Base-by-base conservation (phyloP, 2,113 vertebrate species). In the Siniperca knerii region DNA sequence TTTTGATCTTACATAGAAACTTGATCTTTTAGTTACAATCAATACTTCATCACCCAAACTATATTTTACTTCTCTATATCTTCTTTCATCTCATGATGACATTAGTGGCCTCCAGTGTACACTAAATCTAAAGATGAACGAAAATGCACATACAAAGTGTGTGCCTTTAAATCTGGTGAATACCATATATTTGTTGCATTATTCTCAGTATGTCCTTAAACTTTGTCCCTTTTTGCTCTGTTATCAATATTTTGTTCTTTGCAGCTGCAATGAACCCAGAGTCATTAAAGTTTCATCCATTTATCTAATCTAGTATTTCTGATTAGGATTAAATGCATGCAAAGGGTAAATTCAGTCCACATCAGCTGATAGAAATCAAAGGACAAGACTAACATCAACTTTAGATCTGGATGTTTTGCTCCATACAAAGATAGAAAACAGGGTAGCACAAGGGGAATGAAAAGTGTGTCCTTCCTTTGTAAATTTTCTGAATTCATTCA, bases 291-390 rank as follows among this genome's bases (percentile, higher is more conserved):
- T 74, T 83, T 54, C 29, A 79, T 81, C 35, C 15, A 71, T 42
- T 73, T 64, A 81, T 85, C 60, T 79, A 21, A 66, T 82, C 54
- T 33, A 11, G 16, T 29, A 46, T 82, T 73, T 58, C n/a, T 68
- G 57, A 76, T 82, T 73, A 23, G 60, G 65, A 65, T 71, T 29
- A 72, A 76, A 87, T 9, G 23, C 46, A 50, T 61, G 40, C 9
- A 23, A 55, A 67, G 21, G 18, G 35, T 69, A 23, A 54, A 69
- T 71, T 74, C 25, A 29, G 77, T 74, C 57, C 0, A 2, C 20
- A 61, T 84, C 37, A 82, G 35, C 62, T 62, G 58, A 86, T 75
- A 23, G 13, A 11, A 77, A 79, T 88, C 65, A 74, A 70, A 80
- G 20, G 23, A 64, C 29, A 16, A 21, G 21, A 48, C 16, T 2